A percentile compares a stretch with the other conserved stretches of the same genome.
Conservation (phyloP, 2,113 vertebrate species). For the Atlantisia rogersi region DNA sequence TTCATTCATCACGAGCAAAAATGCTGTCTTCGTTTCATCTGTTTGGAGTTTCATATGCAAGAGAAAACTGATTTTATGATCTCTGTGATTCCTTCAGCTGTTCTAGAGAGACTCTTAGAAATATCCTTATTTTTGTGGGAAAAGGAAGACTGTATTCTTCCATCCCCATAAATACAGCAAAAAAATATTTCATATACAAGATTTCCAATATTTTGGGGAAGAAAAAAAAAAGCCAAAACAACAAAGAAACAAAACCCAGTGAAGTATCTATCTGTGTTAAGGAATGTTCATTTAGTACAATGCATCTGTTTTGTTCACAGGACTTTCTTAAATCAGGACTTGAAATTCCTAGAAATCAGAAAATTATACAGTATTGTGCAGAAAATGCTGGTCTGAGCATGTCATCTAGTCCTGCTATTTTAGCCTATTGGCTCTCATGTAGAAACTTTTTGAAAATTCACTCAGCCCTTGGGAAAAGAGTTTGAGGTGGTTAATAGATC, state of each 20-base stretch:
- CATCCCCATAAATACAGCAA: not conserved
- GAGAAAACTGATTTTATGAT: not conserved
- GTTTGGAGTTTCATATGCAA: not conserved
- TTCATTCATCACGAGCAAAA: conserved; percentile 12
- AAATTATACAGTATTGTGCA: not conserved
- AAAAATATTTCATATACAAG: not conserved
- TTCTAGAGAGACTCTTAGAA: not conserved
- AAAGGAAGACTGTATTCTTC: not conserved
- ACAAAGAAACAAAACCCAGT: not conserved
- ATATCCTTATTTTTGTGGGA: not conserved
- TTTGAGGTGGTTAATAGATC: not conserved
- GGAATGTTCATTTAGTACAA: not conserved
- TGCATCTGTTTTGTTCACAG: not conserved
- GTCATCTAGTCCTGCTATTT: not conserved
- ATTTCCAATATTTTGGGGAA: not conserved
- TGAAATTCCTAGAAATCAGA: not conserved
- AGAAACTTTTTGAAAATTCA: not conserved
- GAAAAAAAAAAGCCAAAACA: no score
- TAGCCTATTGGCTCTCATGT: not conserved
- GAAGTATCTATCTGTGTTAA: not conserved
- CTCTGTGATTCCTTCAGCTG: not conserved
- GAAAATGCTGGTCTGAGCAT: not conserved
- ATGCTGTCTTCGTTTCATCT: not conserved
- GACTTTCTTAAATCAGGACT: not conserved
- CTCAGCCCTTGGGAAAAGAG: not conserved